Percentiles rank a stretch among this genome's conserved stretches.
Conservation (phyloP, 2,797 vertebrate species). For the Diglossa cyanea region DNA sequence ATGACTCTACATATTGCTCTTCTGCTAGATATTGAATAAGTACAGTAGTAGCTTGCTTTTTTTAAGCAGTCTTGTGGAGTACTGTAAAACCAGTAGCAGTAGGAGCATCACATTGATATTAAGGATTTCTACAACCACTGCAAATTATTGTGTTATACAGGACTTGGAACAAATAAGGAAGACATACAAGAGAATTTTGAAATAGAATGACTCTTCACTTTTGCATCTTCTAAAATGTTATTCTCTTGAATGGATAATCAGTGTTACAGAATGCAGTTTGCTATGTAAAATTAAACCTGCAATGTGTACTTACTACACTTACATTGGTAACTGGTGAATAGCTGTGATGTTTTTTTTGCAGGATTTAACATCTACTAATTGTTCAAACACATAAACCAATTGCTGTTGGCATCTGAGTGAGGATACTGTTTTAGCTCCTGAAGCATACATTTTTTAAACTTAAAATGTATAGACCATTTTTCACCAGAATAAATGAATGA, state of each 20-base stretch:
- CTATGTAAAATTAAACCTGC: neutral
- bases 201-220: neutral
- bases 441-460: neutral
- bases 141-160: neutral
- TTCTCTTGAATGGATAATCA: neutral
- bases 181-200: neutral
- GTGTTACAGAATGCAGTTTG: neutral
- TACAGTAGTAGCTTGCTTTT: neutral
- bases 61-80: neutral
- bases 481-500: neutral
- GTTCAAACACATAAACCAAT: neutral
- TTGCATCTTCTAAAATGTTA: neutral
- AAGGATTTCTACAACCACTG: neutral
- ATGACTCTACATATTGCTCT: neutral
- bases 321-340: neutral
- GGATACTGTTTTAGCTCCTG: neutral
- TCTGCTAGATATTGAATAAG: neutral
- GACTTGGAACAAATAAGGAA: neutral
- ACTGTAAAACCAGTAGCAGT: neutral
- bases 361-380: neutral
- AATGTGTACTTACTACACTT: neutral
- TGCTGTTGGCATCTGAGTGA: neutral
- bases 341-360: neutral
- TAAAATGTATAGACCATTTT: neutral
- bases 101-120: neutral